phyloP scores from a whole-genome alignment of 2,888 invertebrate species.

The Ellobium chinense region DNA sequence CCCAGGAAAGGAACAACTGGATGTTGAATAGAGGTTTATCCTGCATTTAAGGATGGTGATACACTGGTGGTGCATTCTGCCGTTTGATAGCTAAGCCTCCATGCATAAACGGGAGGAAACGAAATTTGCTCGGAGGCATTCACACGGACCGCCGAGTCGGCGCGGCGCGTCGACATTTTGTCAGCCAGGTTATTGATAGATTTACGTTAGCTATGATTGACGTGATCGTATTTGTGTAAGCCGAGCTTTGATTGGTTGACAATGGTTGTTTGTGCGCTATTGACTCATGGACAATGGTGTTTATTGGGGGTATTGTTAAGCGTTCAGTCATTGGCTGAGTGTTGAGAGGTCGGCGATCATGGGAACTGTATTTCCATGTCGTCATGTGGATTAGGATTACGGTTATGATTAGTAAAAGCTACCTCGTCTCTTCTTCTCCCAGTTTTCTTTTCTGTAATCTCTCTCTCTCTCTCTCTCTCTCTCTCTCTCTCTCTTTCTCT shows the following conservation, averaged over 20 bases:
- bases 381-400: neutral
- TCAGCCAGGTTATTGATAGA: neutral
- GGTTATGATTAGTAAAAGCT: neutral
- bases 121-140: neutral
- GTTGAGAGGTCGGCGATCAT: neutral
- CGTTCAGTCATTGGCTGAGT: neutral
- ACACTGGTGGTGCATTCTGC: no score
- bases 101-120: neutral
- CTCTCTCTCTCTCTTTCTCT: conserved; percentile 18
- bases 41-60: no score
- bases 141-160: neutral
- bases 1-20: no score
- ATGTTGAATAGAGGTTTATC: no score
- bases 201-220: neutral
- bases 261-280: neutral
- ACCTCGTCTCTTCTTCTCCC: neutral
- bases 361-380: neutral
- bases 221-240: neutral
- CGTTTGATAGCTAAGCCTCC: no score
- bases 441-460: neutral
- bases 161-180: neutral
- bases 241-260: neutral
- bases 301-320: neutral
- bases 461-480: conserved; percentile 10
- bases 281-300: neutral